phyloP scores from a whole-genome alignment of 2,888 invertebrate species.

The Malthinus seriepunctatus region DNA sequence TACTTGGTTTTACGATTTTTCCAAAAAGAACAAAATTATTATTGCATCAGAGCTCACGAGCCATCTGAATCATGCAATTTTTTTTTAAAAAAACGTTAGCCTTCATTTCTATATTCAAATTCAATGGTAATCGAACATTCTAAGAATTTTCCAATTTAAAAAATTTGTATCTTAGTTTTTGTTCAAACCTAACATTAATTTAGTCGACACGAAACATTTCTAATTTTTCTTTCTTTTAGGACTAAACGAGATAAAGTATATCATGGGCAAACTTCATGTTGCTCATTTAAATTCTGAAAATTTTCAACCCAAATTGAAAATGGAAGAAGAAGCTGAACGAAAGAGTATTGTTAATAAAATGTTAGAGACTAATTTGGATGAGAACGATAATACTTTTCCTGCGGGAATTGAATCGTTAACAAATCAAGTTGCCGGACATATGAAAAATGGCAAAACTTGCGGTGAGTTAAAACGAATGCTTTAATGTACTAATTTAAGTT shows the following conservation, averaged over 20 bases:
- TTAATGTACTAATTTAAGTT: no score
- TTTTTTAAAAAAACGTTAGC: no score
- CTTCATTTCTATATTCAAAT: no score
- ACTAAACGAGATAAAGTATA: background rate
- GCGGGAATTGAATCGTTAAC: slow-evolving; percentile 54
- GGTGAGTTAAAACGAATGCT: slow-evolving; percentile 51
- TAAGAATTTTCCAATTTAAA: background rate
- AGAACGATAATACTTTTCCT: slow-evolving; percentile 37
- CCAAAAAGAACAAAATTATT: no score
- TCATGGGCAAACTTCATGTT: slow-evolving; percentile 22
- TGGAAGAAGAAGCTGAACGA: slow-evolving; percentile 8
- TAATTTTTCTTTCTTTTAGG: slow-evolving; percentile 1
- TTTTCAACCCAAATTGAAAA: slow-evolving; percentile 6
- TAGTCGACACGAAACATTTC: background rate
- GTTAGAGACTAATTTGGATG: slow-evolving; percentile 5
- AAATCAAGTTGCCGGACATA: slow-evolving; percentile 71
- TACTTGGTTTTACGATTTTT: no score
- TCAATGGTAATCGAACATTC: no score
- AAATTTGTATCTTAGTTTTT: background rate
- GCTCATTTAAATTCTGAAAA: slow-evolving; percentile 3
- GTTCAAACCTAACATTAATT: background rate
- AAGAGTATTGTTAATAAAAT: slow-evolving; percentile 10
- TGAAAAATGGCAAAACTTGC: slow-evolving; percentile 58
- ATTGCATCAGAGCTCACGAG: no score
- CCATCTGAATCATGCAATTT: no score